Percentiles rank a stretch among this genome's conserved stretches.
Conservation (phyloP, 2,797 vertebrate species). For the Philypnodon macrostomus region DNA sequence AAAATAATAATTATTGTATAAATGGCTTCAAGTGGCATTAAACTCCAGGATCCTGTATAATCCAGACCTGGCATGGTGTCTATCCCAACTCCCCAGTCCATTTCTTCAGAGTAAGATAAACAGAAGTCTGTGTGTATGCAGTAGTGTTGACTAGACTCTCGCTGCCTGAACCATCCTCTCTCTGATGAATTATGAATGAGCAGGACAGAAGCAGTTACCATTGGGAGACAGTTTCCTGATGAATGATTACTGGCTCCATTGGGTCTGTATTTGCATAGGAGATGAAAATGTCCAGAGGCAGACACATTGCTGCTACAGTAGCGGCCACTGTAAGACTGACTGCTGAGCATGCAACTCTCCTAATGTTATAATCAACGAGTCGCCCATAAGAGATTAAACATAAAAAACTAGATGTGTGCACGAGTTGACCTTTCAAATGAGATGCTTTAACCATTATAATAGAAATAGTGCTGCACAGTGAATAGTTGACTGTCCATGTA, state of each 20-base stretch:
- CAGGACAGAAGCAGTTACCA: slow-evolving; percentile 72
- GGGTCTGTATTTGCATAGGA: slow-evolving; percentile 80
- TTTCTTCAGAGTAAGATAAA: slow-evolving; percentile 46
- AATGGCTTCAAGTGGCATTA: no score
- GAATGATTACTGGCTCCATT: slow-evolving; percentile 78
- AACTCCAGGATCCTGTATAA: no score
- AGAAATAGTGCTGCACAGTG: no score
- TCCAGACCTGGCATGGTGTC: no score
- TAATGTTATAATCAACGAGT: slow-evolving; percentile 71
- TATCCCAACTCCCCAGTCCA: no score
- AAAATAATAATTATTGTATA: no score
- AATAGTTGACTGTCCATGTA: no score
- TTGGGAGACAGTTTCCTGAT: slow-evolving; percentile 77
- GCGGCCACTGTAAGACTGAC: slow-evolving; percentile 60
- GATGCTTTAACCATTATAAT: no score
- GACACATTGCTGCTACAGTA: slow-evolving; percentile 67
- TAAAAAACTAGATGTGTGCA: slow-evolving; percentile 14
- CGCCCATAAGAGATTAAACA: slow-evolving; percentile 56
- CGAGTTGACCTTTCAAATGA: no score
- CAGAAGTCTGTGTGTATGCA: slow-evolving; percentile 46
- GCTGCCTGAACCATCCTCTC: slow-evolving; percentile 61
- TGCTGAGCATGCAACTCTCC: slow-evolving; percentile 65
- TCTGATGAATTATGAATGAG: slow-evolving; percentile 79
- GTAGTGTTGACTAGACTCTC: slow-evolving; percentile 52
- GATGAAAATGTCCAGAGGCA: slow-evolving; percentile 75